A percentile compares a stretch with the other conserved stretches of the same genome.
Conservation (phyloP, 2,113 vertebrate genomes). For the Petaurus breviceps region DNA sequence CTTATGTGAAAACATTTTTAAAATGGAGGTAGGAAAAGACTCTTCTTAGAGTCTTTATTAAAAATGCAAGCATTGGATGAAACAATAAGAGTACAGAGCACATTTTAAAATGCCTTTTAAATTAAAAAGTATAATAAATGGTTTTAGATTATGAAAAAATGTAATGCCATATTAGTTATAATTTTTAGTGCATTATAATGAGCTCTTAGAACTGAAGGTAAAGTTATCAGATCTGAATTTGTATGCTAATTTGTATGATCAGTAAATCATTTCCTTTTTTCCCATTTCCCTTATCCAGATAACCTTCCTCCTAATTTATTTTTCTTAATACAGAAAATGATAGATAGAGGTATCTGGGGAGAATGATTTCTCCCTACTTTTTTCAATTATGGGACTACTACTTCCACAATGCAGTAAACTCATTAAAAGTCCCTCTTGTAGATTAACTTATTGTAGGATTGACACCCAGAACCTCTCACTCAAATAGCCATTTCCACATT, state of each 20-base stretch:
- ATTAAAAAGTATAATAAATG: not conserved
- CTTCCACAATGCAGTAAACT: not conserved
- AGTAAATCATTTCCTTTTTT: not conserved
- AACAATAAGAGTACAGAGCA: not conserved
- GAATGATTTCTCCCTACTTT: not conserved
- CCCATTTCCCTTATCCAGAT: not conserved
- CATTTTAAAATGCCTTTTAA: not conserved
- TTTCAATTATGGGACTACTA: not conserved
- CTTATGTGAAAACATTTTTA: not conserved
- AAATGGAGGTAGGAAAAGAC: not conserved
- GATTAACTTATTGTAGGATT: accelerated
- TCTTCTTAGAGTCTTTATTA: not conserved
- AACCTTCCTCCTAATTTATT: not conserved
- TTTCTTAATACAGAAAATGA: not conserved
- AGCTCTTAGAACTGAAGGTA: not conserved
- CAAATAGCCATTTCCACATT: too few species aligned
- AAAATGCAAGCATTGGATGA: not conserved
- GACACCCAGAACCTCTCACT: too few species aligned
- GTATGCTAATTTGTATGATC: accelerated
- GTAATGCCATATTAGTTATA: not conserved
- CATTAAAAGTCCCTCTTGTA: not conserved
- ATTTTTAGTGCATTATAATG: not conserved
- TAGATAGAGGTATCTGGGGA: not conserved
- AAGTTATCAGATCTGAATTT: not conserved
- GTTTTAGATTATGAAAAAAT: not conserved